Evolutionary conservation across 2,113 vertebrate genomes (phyloP).

Genomic region (Urocynchramus pylzowi): DNA sequence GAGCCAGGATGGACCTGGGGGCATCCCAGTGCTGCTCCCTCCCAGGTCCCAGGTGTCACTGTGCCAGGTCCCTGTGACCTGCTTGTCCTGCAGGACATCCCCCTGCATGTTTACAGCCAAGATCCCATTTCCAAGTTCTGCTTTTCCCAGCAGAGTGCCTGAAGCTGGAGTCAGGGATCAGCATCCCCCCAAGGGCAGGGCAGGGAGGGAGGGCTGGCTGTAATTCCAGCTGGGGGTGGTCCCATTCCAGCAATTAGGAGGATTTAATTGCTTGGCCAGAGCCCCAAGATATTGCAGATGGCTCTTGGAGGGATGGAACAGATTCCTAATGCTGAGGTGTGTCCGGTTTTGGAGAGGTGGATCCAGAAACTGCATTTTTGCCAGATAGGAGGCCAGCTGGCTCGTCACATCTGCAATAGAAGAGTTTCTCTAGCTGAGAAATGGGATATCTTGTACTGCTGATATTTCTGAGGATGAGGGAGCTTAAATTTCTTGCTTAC

Average conservation of each 20-base stretch:
- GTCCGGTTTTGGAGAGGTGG: background rate
- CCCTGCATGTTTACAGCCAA: fast-evolving
- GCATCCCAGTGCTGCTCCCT: background rate
- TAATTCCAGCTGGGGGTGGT: background rate
- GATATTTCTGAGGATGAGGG: background rate
- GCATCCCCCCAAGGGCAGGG: background rate
- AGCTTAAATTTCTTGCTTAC: background rate
- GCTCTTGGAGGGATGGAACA: background rate
- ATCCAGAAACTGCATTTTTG: background rate
- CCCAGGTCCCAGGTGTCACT: background rate
- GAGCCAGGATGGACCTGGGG: background rate
- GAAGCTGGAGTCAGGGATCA: background rate
- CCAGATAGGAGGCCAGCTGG: background rate
- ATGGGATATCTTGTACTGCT: background rate
- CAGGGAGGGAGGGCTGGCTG: background rate
- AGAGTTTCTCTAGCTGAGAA: background rate
- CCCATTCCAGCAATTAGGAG: background rate
- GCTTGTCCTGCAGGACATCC: background rate
- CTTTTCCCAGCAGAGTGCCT: background rate
- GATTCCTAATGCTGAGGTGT: background rate
- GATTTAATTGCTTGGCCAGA: background rate
- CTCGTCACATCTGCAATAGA: background rate
- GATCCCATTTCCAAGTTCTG: background rate
- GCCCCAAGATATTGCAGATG: background rate
- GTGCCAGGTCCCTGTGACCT: fast-evolving